Percentiles rank a stretch among this genome's conserved stretches.
These are phyloP conservation scores for Tachina fera DNA, from an alignment of 2,888 invertebrate genomes.

Conservation along the genomic window DNA sequence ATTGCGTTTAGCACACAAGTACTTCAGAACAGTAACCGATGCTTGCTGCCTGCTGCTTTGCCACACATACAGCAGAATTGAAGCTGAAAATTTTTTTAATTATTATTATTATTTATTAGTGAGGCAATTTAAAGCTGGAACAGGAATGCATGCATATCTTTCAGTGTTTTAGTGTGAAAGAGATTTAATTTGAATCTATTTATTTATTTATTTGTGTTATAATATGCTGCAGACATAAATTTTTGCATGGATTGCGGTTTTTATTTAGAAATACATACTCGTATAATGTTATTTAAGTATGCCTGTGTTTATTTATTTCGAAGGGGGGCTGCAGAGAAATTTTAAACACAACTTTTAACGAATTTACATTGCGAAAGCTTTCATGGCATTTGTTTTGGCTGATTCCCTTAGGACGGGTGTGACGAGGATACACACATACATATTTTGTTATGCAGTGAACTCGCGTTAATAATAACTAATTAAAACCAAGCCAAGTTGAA, in stretches of 20 bases:
- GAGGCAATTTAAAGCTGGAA: neutral
- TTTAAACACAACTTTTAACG: no score
- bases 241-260: neutral
- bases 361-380: no score
- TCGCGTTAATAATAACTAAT: no score
- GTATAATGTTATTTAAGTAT: no score
- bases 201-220: neutral
- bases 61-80: neutral
- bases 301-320: no score
- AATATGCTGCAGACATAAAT: neutral
- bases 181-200: neutral
- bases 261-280: no score
- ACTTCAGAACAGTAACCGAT: neutral
- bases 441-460: no score
- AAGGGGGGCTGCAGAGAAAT: no score
- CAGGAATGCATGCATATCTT: neutral
- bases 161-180: neutral
- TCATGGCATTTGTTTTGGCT: no score
- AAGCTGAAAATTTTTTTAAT: neutral
- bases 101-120: conserved; percentile 12
- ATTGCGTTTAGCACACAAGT: conserved; percentile 3
- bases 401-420: no score
- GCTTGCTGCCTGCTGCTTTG: neutral
- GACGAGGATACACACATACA: no score
- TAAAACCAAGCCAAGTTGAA: no score